Conservation (phyloP, 2,113 vertebrate genomes). For the Camelus bactrianus region DNA sequence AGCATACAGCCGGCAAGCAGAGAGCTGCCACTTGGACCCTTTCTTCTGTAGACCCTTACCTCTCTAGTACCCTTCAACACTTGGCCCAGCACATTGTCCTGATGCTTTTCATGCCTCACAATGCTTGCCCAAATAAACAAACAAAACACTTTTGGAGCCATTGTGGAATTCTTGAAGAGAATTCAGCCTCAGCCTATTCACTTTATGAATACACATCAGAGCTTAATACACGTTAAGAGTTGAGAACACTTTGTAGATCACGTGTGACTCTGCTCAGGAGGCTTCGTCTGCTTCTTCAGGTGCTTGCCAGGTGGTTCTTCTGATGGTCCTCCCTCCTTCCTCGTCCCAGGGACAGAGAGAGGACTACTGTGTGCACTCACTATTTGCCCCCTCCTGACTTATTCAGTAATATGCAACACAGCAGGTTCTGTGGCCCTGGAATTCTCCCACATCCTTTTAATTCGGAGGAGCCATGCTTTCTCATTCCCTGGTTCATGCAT, state of each 20-base stretch:
- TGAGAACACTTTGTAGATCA: not conserved
- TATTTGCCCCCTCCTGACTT: not conserved
- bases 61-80: not conserved
- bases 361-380: not conserved
- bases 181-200: not conserved
- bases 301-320: not conserved
- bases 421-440: not conserved
- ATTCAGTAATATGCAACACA: not conserved
- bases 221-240: not conserved
- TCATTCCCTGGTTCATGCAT: not conserved
- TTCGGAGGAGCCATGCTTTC: not conserved
- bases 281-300: not conserved
- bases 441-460: no score
- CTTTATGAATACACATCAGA: not conserved
- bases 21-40: not conserved
- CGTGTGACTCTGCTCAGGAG: not conserved
- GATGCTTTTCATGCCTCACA: not conserved
- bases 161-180: constrained; percentile 13
- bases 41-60: not conserved
- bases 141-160: not conserved
- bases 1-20: not conserved
- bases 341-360: not conserved
- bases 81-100: not conserved
- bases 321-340: not conserved
- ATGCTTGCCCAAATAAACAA: not conserved